A percentile compares a stretch with the other conserved stretches of the same genome.
These are phyloP conservation scores for Orchestia grillus DNA, from an alignment of 1,140 invertebrate genomes.

Conservation along the genomic window DNA sequence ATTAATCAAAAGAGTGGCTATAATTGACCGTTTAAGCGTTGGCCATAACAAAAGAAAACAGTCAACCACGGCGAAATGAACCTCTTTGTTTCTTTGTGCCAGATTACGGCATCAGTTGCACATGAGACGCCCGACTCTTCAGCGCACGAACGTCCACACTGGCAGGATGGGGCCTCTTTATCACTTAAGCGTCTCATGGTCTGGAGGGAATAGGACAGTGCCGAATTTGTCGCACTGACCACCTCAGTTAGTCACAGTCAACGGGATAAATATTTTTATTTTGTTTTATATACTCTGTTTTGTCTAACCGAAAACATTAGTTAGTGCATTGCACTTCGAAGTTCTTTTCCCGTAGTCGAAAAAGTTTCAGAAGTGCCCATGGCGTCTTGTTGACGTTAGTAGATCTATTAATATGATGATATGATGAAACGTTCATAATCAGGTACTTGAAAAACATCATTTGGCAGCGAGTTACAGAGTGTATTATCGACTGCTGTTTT, in stretches of 20 bases:
- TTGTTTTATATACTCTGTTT: background rate
- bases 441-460: background rate
- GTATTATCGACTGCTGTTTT: background rate
- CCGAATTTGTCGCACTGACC: background rate
- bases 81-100: background rate
- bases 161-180: background rate
- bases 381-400: background rate
- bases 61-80: background rate
- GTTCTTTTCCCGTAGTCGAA: background rate
- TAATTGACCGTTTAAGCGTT: background rate
- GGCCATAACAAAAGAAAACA: background rate
- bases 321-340: background rate
- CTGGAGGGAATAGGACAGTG: background rate
- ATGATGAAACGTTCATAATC: background rate
- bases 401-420: background rate
- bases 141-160: background rate
- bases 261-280: background rate
- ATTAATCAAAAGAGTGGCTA: slow-evolving; percentile 1
- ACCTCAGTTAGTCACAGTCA: background rate
- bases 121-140: background rate
- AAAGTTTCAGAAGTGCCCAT: background rate
- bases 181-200: background rate
- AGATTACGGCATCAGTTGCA: background rate
- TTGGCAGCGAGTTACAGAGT: background rate
- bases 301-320: background rate